Base-by-base conservation (phyloP, 92 coral and sea anemone species). In the Epizoanthus fatuus region DNA sequence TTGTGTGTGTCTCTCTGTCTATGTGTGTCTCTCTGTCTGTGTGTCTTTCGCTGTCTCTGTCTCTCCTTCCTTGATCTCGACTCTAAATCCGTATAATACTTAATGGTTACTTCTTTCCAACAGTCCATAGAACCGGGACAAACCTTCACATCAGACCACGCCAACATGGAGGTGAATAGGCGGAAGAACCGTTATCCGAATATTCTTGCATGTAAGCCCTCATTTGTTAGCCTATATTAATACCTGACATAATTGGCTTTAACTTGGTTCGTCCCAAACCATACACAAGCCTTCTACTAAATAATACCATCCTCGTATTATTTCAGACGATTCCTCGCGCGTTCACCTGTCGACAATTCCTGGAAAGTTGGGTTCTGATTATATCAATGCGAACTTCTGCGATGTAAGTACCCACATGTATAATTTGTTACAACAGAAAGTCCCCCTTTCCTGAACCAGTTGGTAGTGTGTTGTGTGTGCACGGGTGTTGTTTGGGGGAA, bases 121-220 rank as follows among this genome's bases (percentile, higher is more conserved):
- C 68, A 97, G 99, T 97, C 99, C 8, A 97, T 97, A 44, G 99
- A 97, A 60, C 96, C 99, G 64, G 99, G 98, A 9, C 93, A 93
- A 86, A 85, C 98, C 5, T 93, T 95, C 63, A 95, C 96, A 25
- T 65, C 98, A 0, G 98, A 97, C 11, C 88, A 89, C 3, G 86
- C 99, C 3, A 86, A 72, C 15, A 89, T 74, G 66, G 98, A 95
- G 37, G 77, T 82, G 64, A 97, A 97, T 83, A 94, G 86, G 84
- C 73, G 81, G 16, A 97, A 97, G 85, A 97, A 97, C 83, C 97
- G 99, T 16, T 97, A 97, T 74, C 96, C 98, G 8, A 93, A 95
- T 70, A 93, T 97, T 14, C 88, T 93, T 13, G 98, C 99, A 77
- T 95, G 99, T 97, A 75, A 83, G 99, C 91, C 60, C 29, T 25